phyloP scores from a whole-genome alignment of 2,888 invertebrate species.

The Protodeltote pygarga region DNA sequence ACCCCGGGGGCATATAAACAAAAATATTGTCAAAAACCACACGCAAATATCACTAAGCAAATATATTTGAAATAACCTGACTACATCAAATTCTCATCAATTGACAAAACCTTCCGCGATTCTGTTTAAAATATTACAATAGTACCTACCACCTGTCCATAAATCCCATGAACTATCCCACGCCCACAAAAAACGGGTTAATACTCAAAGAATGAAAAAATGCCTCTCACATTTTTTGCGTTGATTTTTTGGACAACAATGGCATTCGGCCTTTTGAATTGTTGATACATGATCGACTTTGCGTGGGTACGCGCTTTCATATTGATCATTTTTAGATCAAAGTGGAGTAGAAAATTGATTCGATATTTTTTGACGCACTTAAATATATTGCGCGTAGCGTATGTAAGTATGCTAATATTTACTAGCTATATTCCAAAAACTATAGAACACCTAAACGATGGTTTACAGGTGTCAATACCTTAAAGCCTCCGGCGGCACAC shows the following conservation, averaged over 20 bases:
- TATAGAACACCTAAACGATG: too few relatives aligned
- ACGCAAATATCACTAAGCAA: constrained; percentile 12
- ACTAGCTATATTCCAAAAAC: too few relatives aligned
- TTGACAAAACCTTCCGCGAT: constrained; percentile 14
- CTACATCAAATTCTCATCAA: constrained; percentile 30
- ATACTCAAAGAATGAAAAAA: constrained; percentile 53
- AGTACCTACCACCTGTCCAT: constrained; percentile 69
- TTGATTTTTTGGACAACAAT: constrained; percentile 47
- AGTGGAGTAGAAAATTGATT: constrained; percentile 6
- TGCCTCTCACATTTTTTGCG: constrained; percentile 53
- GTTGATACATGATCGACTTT: constrained; percentile 32
- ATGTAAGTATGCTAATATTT: too few relatives aligned
- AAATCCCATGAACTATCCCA: constrained; percentile 67
- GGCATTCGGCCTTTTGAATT: constrained; percentile 32
- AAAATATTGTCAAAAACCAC: constrained; percentile 25
- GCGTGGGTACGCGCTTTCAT: constrained; percentile 16
- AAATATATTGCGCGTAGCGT: too few relatives aligned
- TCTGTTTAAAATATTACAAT: constrained; percentile 51
- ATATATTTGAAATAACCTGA: constrained; percentile 13
- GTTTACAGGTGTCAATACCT: too few relatives aligned
- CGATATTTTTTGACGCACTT: constrained; percentile 13
- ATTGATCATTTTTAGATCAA: neutral
- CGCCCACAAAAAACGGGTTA: constrained; percentile 83
- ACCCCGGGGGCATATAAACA: constrained; percentile 17
- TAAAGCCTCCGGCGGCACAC: too few relatives aligned